phyloP scores from a whole-genome alignment of 2,888 invertebrate genomes.

The Oscheius sp. region DNA sequence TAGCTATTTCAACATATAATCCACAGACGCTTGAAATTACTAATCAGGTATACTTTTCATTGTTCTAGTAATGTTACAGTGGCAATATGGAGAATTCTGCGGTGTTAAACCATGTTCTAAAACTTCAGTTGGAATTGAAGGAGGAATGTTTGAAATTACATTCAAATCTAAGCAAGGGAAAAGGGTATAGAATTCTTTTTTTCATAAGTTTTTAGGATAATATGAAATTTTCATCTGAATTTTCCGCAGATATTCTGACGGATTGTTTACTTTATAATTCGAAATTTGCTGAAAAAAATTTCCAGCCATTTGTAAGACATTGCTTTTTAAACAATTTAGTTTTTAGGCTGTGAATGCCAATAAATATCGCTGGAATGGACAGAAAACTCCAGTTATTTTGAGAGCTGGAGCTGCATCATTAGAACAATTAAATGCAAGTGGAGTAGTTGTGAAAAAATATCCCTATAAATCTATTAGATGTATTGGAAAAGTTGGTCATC shows the following conservation, averaged over 20 bases:
- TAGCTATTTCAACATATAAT: conserved; percentile 95
- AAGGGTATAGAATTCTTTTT: conserved; percentile 11
- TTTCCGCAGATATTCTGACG: conserved; percentile 88
- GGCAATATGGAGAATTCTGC: conserved; percentile 75
- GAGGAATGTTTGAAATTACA: conserved; percentile 36
- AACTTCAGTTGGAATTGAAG: conserved; percentile 69
- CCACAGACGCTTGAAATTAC: conserved; percentile 88
- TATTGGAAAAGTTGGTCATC: conserved; percentile 39
- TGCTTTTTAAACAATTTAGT: not conserved
- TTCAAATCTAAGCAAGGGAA: conserved; percentile 42
- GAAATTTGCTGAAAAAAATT: conserved; percentile 54
- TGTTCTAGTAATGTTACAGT: conserved; percentile 70
- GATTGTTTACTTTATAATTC: conserved; percentile 78
- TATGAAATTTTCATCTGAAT: conserved; percentile 95
- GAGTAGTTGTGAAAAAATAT: conserved; percentile 49
- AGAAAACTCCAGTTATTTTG: conserved; percentile 84
- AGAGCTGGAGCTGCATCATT: conserved; percentile 91
- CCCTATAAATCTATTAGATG: conserved; percentile 51
- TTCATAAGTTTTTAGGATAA: conserved; percentile 77
- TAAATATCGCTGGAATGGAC: conserved; percentile 96
- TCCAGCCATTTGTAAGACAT: conserved; percentile 39
- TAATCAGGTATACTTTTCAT: conserved; percentile 84
- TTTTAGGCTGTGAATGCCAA: conserved; percentile 76
- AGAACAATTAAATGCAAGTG: conserved; percentile 77
- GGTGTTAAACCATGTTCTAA: conserved; percentile 66